These are phyloP conservation scores for Marcusenius ussheri DNA, from an alignment of 2,113 vertebrate genomes.

Conservation along the genomic window DNA sequence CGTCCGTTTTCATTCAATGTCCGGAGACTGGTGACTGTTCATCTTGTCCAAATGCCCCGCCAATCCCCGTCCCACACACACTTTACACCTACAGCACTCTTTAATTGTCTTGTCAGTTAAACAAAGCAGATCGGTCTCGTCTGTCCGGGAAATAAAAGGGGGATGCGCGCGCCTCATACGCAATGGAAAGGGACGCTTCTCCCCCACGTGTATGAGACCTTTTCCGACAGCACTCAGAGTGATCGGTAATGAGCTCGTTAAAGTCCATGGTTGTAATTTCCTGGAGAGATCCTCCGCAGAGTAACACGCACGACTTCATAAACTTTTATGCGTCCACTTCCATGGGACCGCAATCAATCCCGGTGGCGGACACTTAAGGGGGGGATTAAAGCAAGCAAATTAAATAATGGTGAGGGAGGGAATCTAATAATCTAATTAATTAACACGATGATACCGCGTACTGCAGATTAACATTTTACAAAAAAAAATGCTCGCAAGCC, in stretches of 20 bases:
- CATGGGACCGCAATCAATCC: conserved; percentile 48
- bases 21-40: background rate
- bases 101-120: conserved; percentile 21
- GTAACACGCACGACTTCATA: conserved; percentile 56
- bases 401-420: background rate
- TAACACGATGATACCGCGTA: background rate
- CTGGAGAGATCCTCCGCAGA: conserved; percentile 51
- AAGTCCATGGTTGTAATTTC: conserved; percentile 55
- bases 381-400: background rate
- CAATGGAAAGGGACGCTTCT: conserved; percentile 31
- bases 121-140: conserved; percentile 20
- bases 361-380: conserved; percentile 45
- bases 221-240: conserved; percentile 25
- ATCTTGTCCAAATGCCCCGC: background rate
- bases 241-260: conserved; percentile 58
- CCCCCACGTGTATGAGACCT: conserved; percentile 32
- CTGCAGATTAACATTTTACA: background rate
- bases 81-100: conserved; percentile 13
- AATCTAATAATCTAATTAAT: conserved; percentile 11
- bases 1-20: background rate
- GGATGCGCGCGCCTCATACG: conserved; percentile 7
- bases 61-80: background rate
- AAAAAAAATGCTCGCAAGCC: background rate
- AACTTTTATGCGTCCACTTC: conserved; percentile 55
- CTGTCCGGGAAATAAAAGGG: background rate